Percentiles rank a stretch among this genome's conserved stretches.
Conservation (phyloP, 2,113 vertebrate genomes). For the Corydoras maculifer region DNA sequence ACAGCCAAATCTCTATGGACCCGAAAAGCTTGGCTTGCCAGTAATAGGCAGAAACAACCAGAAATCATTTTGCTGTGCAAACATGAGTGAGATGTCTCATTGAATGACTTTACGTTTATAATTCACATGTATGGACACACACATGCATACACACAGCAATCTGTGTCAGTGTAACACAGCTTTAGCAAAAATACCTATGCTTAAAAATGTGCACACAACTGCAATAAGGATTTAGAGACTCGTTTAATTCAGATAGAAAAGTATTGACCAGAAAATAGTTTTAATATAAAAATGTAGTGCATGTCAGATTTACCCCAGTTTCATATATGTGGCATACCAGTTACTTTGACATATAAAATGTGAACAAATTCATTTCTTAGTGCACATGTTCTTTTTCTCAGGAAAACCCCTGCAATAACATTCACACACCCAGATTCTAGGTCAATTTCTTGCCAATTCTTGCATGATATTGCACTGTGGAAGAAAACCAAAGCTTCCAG, state of each 20-base stretch:
- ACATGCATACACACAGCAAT: constrained; percentile 13
- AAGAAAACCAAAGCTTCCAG: too few relatives aligned
- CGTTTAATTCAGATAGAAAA: background rate
- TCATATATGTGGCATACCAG: too few relatives aligned
- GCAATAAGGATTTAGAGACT: constrained; percentile 1
- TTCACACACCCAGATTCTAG: too few relatives aligned
- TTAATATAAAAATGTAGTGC: too few relatives aligned
- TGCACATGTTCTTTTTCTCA: too few relatives aligned
- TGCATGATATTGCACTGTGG: too few relatives aligned
- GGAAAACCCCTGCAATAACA: too few relatives aligned
- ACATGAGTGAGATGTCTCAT: constrained; percentile 15
- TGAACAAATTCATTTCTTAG: too few relatives aligned
- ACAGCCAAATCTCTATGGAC: constrained; percentile 12
- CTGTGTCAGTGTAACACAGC: background rate
- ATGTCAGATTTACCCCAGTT: too few relatives aligned
- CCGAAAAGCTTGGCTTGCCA: constrained; percentile 9
- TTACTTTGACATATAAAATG: too few relatives aligned
- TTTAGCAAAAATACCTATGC: constrained; percentile 4
- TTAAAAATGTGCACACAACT: constrained; percentile 2
- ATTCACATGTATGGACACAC: constrained; percentile 29
- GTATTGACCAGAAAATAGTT: background rate
- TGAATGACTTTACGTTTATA: constrained; percentile 33
- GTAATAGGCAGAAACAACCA: constrained; percentile 25
- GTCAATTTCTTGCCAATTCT: too few relatives aligned
- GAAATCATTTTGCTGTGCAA: constrained; percentile 29